phyloP scores from a whole-genome alignment of 2,113 vertebrate genomes.

The Neolamprologus sp. region DNA sequence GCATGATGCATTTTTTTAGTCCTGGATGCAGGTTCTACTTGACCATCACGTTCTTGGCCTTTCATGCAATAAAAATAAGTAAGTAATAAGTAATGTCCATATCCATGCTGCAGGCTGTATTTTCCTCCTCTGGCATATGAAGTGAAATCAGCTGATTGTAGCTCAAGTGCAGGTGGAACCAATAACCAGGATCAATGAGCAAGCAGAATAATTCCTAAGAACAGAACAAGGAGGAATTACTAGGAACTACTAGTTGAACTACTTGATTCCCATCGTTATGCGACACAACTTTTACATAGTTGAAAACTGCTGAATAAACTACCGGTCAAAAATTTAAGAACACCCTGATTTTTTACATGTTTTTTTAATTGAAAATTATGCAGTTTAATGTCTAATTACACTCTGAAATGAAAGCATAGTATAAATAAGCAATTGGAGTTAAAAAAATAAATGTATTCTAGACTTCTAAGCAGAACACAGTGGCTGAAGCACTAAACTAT shows the following conservation, averaged over 20 bases:
- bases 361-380: background rate
- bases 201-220: background rate
- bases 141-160: background rate
- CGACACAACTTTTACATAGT: background rate
- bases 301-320: background rate
- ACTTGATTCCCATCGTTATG: background rate
- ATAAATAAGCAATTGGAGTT: background rate
- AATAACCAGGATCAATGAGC: background rate
- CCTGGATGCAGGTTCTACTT: background rate
- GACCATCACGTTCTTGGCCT: background rate
- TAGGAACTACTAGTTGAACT: background rate
- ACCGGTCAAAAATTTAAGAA: background rate
- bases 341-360: background rate
- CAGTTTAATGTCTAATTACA: background rate
- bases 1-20: background rate
- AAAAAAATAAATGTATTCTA: background rate
- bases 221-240: background rate
- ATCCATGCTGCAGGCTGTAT: background rate
- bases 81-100: background rate
- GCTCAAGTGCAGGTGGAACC: background rate
- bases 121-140: background rate
- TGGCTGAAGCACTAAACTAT: background rate
- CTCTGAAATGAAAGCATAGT: background rate
- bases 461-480: background rate
- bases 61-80: background rate